Evolutionary conservation across 2,888 invertebrate genomes (phyloP).

Genomic region (Sphaerophoria rueppellii): DNA sequence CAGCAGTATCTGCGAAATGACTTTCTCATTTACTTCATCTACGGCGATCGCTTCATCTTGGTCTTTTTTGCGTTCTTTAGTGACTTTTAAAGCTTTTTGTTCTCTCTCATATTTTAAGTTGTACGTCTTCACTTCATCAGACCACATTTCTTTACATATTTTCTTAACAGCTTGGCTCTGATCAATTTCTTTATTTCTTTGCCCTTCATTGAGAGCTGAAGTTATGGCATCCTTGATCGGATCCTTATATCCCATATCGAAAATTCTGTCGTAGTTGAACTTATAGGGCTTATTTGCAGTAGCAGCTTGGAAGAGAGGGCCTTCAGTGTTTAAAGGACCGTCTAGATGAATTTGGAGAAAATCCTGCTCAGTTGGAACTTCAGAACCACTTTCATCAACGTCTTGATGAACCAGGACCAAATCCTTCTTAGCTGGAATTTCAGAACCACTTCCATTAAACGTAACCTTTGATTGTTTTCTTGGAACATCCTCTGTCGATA

Average conservation of each 20-base stretch:
- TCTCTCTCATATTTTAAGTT: conserved; percentile 28
- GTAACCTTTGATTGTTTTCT: too few relatives aligned
- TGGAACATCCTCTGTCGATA: too few relatives aligned
- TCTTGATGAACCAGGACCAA: too few relatives aligned
- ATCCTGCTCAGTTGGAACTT: too few relatives aligned
- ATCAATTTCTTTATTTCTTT: conserved; percentile 49
- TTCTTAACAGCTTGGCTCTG: conserved; percentile 62
- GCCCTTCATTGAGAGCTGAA: conserved; percentile 70
- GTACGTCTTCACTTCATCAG: conserved; percentile 57
- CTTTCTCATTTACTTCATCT: too few relatives aligned
- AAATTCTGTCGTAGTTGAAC: conserved; percentile 76
- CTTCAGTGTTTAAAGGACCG: conserved; percentile 47
- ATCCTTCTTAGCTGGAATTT: too few relatives aligned
- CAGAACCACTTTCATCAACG: too few relatives aligned
- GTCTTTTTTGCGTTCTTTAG: too few relatives aligned
- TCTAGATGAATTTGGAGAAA: background rate
- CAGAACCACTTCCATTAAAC: too few relatives aligned
- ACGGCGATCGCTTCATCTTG: too few relatives aligned
- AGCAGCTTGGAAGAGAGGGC: conserved; percentile 68
- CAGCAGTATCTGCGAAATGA: conserved; percentile 72
- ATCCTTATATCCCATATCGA: conserved; percentile 59
- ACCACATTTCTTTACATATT: conserved; percentile 69
- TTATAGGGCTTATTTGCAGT: conserved; percentile 61
- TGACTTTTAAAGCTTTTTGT: background rate
- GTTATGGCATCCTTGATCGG: conserved; percentile 50